Percentiles rank a stretch among this genome's conserved stretches.
phyloP scores from a whole-genome alignment of 1,140 invertebrate genomes.

The Drosophila trapezifrons region DNA sequence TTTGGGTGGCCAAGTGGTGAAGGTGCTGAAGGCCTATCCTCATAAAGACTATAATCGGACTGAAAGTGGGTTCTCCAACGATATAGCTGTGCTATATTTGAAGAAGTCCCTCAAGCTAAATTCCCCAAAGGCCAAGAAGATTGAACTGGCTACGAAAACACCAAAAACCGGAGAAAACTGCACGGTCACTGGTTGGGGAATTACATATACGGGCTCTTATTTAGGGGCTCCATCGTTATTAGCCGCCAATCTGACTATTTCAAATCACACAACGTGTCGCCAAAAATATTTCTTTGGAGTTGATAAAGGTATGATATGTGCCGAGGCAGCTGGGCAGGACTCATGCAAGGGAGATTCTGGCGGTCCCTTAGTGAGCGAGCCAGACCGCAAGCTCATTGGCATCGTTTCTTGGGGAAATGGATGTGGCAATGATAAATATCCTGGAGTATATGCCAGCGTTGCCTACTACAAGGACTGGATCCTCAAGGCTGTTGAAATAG shows the following conservation, averaged over 20 bases:
- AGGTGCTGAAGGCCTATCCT: too few relatives aligned
- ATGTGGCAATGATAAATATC: not conserved
- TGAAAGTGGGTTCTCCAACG: not conserved
- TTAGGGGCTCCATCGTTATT: not conserved
- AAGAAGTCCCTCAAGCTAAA: not conserved
- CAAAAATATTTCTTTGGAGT: too few relatives aligned
- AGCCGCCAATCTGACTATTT: not conserved
- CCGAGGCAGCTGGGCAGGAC: not conserved
- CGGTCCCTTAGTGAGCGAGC: slow-evolving; percentile 4
- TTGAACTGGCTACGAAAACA: not conserved
- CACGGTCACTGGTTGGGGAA: slow-evolving; percentile 5
- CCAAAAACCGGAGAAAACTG: not conserved
- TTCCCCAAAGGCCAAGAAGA: not conserved
- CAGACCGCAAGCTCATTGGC: not conserved
- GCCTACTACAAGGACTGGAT: too few relatives aligned
- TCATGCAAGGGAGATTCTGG: not conserved
- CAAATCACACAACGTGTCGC: not conserved
- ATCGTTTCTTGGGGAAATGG: not conserved
- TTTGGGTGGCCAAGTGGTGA: not conserved
- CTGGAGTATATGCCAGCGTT: not conserved
- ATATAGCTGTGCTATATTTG: slow-evolving; percentile 11
- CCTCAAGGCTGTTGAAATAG: too few relatives aligned
- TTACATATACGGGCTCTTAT: accelerated
- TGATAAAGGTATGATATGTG: slow-evolving; percentile 7
- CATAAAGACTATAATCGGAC: too few relatives aligned